These are phyloP conservation scores for Odontothrips loti DNA, from an alignment of 2,888 invertebrate genomes.

Conservation along the genomic window DNA sequence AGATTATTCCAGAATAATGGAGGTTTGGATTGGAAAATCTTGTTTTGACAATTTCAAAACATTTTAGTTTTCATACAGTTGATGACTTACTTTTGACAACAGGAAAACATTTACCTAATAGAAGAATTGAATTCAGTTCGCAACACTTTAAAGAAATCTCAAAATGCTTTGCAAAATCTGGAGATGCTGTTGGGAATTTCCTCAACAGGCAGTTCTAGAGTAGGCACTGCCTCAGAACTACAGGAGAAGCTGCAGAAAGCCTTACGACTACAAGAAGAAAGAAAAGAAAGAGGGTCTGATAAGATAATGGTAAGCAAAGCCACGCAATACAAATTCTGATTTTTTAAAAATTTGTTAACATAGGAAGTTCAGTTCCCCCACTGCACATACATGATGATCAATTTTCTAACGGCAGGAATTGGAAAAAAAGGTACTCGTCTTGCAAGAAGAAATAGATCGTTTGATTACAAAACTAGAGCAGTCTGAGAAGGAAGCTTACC, in stretches of 20 bases:
- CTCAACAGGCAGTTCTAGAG: background rate
- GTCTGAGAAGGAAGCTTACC: slow-evolving; percentile 8
- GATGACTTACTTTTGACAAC: slow-evolving; percentile 5
- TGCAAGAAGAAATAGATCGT: slow-evolving; percentile 49
- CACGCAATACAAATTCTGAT: background rate
- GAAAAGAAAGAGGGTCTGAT: slow-evolving; percentile 29
- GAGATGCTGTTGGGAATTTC: background rate
- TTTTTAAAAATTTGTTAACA: background rate
- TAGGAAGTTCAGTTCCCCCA: background rate
- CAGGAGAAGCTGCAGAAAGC: slow-evolving; percentile 29
- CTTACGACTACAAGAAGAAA: slow-evolving; percentile 34
- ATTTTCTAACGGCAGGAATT: slow-evolving; percentile 44
- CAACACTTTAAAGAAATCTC: slow-evolving; percentile 37
- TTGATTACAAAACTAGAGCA: slow-evolving; percentile 41
- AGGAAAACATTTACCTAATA: slow-evolving; percentile 72
- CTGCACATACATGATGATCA: too few species aligned
- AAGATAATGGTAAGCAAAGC: slow-evolving; percentile 30
- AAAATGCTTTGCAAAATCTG: background rate
- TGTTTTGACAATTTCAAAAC: background rate
- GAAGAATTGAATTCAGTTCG: slow-evolving; percentile 73
- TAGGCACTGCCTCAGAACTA: background rate
- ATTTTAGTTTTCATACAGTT: background rate
- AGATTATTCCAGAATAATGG: slow-evolving; percentile 60
- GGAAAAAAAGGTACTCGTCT: slow-evolving; percentile 47
- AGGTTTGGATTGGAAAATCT: slow-evolving; percentile 46